Base-by-base conservation (phyloP, 2,797 vertebrate species). In the Siniperca undulata region DNA sequence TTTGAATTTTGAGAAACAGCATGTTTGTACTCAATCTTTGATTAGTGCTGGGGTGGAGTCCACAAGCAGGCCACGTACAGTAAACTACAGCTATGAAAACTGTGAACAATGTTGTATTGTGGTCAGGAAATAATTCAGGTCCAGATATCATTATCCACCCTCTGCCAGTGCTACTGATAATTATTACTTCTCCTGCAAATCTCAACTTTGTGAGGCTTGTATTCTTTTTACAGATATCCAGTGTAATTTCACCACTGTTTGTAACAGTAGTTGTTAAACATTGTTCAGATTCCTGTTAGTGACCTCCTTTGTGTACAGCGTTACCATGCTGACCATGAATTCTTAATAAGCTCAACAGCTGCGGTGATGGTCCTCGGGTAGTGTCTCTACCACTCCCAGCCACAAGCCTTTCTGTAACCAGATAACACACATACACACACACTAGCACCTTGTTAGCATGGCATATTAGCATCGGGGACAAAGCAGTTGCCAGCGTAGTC, bases 271-370 rank as follows among this genome's bases (percentile, higher is more conserved):
- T 84, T 88, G 80, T 92, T 92, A 93, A 93, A 92, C 92, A 92
- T 94, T 91, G 91, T 81, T 92, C 89, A 92, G 83, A 94, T 93
- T 93, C 89, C 81, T 85, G 88, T 91, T 81, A 77, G 84, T 62
- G 77, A 74, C 83, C 83, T 74, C 42, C 78, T 89, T 84, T 94
- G 90, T 94, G 66, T 86, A 76, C 84, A 46, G 40, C 1, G 93
- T 94, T 91, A 80, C 92, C 91, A 92, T 91, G 89, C 82, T 89
- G 74, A 94, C 93, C 89, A 93, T 95, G 85, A 93, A 94, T 94
- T 90, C 82, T 94, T 94, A 88, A 95, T 93, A 75, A 77, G 70
- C 62, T 66, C 74, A 78, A 77, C 93, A 94, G 93, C 92, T 94
- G 94, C 65, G 60, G 60, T 74, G 61, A 85, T 79, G 69, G 60